Evolutionary conservation across 2,113 vertebrate genomes (phyloP), one percentile per base, ranked within the genome.

Genomic region (Anser cygnoides): DNA sequence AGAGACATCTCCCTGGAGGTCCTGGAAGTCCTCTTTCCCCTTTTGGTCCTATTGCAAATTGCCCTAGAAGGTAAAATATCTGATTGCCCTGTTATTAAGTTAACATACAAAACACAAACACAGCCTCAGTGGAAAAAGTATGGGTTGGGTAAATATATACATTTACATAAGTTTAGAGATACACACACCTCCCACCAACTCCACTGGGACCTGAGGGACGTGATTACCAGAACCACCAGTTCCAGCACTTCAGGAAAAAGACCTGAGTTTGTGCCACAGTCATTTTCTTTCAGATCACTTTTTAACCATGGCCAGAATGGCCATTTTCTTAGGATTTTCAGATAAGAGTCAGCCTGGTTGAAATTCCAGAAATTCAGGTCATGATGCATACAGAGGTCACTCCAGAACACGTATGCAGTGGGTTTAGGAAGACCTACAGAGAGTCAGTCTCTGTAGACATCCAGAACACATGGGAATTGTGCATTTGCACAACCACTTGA

Each of bases 11-110:
- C 65, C 99, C 99, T 77, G 99, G 98, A 92, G 97, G 98, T 44
- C 99, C 99, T 26, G 98, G 98, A 91, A 98, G 96, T 89, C 99
- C 99, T 96, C 98, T 98, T 50, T 99, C 98, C 63, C 99, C 99
- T 96, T 99, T 99, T 97, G 98, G 97, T 97, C 99, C 99, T 96
- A 98, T 97, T 96, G 98, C 92, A 49, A 99, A 98, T 71, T 99
- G 97, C 72, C 98, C 99, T 99, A 96, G 59, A 87, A 89, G 95
- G 58, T 7, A 95, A 97, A 96, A 90, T 41, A 95, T 33, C 54
- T 94, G 35, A 52, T 16, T 73, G 25, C 33, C 52, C 46, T 54
- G 61, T 96, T 92, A 94, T 6, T 28, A 59, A 33, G 28, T 49
- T 78, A 52, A 59, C 28, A 54, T 15, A 65, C 70, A 74, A 41